Percentiles rank a stretch among this genome's conserved stretches.
phyloP scores from a whole-genome alignment of 2,797 vertebrate species.

The Emydoidea blandingii region DNA sequence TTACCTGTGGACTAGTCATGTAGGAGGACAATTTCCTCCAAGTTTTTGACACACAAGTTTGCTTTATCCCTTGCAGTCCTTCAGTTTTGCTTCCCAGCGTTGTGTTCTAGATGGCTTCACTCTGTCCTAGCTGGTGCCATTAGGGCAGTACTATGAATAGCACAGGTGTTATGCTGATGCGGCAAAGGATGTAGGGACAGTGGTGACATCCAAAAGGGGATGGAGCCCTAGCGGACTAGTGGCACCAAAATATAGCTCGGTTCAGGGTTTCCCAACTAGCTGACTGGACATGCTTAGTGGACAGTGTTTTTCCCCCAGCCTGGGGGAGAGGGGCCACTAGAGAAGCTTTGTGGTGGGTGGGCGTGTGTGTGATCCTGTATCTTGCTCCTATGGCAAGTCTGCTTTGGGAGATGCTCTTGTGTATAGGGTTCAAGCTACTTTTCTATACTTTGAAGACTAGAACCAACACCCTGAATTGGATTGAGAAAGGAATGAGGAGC shows the following conservation, averaged over 20 bases:
- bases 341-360: neutral
- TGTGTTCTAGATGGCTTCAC: too few species aligned
- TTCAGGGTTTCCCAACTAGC: neutral
- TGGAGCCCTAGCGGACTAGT: neutral
- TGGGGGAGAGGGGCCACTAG: neutral
- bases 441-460: neutral
- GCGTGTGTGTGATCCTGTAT: rapidly evolving
- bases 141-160: neutral
- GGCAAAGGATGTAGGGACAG: neutral
- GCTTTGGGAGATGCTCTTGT: neutral
- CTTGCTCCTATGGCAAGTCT: neutral
- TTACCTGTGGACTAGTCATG: neutral
- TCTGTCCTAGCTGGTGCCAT: neutral
- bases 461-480: too few species aligned
- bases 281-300: too few species aligned
- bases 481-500: too few species aligned
- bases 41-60: neutral
- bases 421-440: slow-evolving; percentile 5
- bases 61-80: neutral
- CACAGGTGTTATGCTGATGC: too few species aligned
- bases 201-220: neutral
- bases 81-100: neutral
- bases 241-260: neutral
- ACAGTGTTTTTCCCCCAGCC: neutral
- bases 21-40: too few species aligned